Conservation (phyloP, 2,113 vertebrate species). For the Urocynchramus pylzowi region DNA sequence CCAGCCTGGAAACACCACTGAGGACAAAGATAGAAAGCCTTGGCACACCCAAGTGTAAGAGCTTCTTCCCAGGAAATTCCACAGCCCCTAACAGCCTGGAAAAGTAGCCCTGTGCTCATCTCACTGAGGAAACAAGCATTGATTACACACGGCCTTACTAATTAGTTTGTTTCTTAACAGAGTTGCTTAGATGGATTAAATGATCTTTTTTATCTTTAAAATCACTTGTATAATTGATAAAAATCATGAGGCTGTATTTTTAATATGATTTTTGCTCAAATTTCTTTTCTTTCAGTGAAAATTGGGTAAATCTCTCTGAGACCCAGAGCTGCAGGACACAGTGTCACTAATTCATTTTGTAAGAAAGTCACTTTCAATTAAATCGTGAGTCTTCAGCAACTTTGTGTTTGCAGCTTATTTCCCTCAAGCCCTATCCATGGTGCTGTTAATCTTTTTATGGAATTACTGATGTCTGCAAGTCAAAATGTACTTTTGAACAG, state of each 20-base stretch:
- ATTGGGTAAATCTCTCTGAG: background rate
- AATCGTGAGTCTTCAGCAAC: background rate
- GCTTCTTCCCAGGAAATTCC: background rate
- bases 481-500: background rate
- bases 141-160: background rate
- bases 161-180: background rate
- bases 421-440: background rate
- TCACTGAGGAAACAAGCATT: background rate
- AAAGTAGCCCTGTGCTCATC: background rate
- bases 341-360: background rate
- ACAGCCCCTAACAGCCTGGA: background rate
- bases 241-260: background rate
- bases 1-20: background rate
- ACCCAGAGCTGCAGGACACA: background rate
- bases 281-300: background rate
- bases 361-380: background rate
- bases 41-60: background rate
- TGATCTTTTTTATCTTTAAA: background rate
- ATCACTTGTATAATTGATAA: background rate
- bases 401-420: background rate
- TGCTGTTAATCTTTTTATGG: background rate
- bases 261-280: background rate
- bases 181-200: background rate
- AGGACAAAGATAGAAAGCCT: background rate
- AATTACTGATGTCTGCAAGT: background rate